A percentile compares a stretch with the other conserved stretches of the same genome.
phyloP scores from a whole-genome alignment of 2,113 vertebrate species.

The Ophiodon elongatus region DNA sequence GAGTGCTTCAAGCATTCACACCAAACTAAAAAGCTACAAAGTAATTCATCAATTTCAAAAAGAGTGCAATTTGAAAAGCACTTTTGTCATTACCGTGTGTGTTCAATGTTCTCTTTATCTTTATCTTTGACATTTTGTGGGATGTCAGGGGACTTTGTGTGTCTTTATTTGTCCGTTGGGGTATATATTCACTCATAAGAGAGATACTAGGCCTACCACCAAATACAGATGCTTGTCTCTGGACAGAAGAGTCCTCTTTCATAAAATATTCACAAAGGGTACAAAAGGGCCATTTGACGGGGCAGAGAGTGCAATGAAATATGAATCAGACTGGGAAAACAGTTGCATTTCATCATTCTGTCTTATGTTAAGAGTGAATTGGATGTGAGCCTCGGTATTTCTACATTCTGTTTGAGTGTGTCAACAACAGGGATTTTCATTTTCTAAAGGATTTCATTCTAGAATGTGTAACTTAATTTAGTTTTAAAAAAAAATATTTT shows the following conservation, averaged over 20 bases:
- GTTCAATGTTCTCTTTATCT: constrained; percentile 32
- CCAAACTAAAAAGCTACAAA: not conserved
- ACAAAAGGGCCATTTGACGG: constrained; percentile 51
- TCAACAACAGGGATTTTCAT: not conserved
- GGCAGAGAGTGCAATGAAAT: constrained; percentile 27
- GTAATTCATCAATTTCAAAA: not conserved
- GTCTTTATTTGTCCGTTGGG: constrained; percentile 11
- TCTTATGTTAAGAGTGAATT: not conserved
- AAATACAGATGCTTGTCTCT: constrained; percentile 33
- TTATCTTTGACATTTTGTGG: constrained; percentile 21
- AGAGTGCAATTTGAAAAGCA: not conserved
- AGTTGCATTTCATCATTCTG: constrained; percentile 29
- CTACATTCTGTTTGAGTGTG: constrained; percentile 3
- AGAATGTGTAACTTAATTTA: not conserved
- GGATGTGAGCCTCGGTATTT: not conserved
- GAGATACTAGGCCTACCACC: not conserved
- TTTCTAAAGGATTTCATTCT: not conserved
- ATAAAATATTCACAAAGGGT: constrained; percentile 55
- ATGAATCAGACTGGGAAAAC: constrained; percentile 15
- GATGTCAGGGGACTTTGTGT: constrained; percentile 8
- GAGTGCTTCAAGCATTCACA: not conserved
- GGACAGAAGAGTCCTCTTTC: constrained; percentile 47
- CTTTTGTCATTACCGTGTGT: not conserved
- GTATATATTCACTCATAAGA: constrained; percentile 27
- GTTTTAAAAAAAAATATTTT: not conserved